Conservation (phyloP, 2,797 vertebrate genomes). For the Hemibagrus guttatus region DNA sequence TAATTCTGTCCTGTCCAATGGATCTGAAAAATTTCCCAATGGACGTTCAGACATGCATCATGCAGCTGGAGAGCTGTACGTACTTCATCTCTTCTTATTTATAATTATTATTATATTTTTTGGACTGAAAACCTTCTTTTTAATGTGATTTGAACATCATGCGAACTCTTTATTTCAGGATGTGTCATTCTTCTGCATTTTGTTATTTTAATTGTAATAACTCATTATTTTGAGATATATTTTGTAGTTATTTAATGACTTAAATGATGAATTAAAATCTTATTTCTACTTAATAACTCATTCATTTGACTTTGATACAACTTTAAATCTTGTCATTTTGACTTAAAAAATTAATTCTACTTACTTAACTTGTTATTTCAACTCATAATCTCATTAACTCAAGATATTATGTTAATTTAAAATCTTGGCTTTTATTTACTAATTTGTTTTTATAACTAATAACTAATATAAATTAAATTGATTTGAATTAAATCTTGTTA, state of each 20-base stretch:
- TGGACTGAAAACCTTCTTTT: no score
- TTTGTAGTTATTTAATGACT: no score
- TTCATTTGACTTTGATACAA: no score
- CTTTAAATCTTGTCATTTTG: no score
- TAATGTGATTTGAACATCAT: no score
- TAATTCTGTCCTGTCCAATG: constrained; percentile 98
- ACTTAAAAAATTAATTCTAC: neutral
- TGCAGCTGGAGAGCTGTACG: constrained; percentile 99
- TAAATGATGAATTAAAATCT: neutral
- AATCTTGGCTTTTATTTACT: neutral
- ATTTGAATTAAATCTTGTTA: no score
- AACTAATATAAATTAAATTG: no score
- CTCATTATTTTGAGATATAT: neutral
- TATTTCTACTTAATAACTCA: no score
- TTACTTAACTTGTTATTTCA: neutral
- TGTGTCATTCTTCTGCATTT: no score
- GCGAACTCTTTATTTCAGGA: no score
- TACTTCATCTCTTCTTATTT: constrained; percentile 22
- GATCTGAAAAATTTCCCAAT: constrained; percentile 99
- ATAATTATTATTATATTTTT: no score
- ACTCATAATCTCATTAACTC: neutral
- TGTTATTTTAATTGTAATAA: neutral
- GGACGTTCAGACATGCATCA: constrained; percentile 98
- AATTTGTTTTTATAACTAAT: no score
- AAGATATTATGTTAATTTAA: neutral